phyloP scores from a whole-genome alignment of 2,113 vertebrate species.

The Dunckerocampus dactyliophorus region DNA sequence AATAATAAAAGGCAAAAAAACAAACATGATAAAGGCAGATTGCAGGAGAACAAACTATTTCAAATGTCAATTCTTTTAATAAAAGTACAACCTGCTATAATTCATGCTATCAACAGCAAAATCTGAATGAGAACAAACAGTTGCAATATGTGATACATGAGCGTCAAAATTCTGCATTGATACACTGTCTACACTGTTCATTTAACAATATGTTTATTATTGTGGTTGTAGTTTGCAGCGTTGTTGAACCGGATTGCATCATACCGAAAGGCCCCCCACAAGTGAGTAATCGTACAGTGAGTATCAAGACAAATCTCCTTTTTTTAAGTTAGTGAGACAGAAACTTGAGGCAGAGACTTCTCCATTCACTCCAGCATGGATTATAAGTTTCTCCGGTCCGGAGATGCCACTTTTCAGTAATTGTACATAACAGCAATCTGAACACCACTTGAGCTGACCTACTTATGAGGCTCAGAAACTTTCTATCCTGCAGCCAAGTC shows the following conservation, averaged over 20 bases:
- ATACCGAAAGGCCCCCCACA: neutral
- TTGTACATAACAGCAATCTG: slow-evolving; percentile 73
- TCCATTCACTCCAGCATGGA: slow-evolving; percentile 54
- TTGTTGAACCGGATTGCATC: neutral
- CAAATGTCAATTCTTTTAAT: slow-evolving; percentile 1
- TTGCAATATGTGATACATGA: slow-evolving; percentile 1
- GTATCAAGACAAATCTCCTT: slow-evolving; percentile 43
- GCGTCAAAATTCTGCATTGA: slow-evolving; percentile 6
- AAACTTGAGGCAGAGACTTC: slow-evolving; percentile 41
- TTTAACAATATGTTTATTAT: neutral
- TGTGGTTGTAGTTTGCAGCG: neutral
- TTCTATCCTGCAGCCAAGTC: slow-evolving; percentile 71
- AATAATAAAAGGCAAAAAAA: too few species aligned
- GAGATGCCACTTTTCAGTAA: slow-evolving; percentile 69
- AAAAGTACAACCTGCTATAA: slow-evolving; percentile 22
- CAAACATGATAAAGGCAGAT: too few species aligned
- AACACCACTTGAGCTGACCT: slow-evolving; percentile 72
- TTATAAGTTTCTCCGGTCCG: slow-evolving; percentile 65
- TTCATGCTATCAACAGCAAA: slow-evolving; percentile 2
- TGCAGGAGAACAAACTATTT: slow-evolving; percentile 6
- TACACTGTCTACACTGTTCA: neutral
- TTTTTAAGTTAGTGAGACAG: slow-evolving; percentile 31
- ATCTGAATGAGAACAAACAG: slow-evolving; percentile 6
- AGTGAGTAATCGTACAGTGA: neutral
- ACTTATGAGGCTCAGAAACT: slow-evolving; percentile 73